Percentiles rank a stretch among this genome's conserved stretches.
These are phyloP conservation scores for Lepidochitona cinerea DNA, from an alignment of 2,888 invertebrate species.

Conservation along the genomic window DNA sequence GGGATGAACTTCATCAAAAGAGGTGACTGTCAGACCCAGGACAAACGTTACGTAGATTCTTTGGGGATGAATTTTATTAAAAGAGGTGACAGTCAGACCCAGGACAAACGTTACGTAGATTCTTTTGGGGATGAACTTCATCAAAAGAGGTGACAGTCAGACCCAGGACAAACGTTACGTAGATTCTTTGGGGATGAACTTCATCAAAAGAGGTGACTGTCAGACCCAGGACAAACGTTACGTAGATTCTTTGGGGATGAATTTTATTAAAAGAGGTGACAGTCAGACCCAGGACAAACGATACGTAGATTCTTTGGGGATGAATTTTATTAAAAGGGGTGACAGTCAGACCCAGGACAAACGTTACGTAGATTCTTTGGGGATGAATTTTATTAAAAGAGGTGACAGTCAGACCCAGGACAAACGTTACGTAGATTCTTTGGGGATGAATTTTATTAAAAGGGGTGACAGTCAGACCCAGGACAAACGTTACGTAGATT, in stretches of 20 bases:
- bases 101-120: neutral
- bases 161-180: neutral
- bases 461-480: too few relatives aligned
- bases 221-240: neutral
- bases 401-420: neutral
- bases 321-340: neutral
- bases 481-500: neutral
- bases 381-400: neutral
- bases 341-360: neutral
- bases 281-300: neutral
- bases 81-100: neutral
- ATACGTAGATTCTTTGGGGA: neutral
- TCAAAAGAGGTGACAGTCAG: neutral
- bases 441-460: neutral
- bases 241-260: neutral
- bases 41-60: neutral
- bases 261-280: neutral
- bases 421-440: neutral
- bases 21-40: neutral
- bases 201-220: neutral
- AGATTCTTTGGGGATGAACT: neutral
- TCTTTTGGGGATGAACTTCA: neutral
- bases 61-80: neutral
- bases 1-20: neutral
- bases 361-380: neutral